Conservation (phyloP, 2,888 invertebrate species). For the Drosophila multiciliata region DNA sequence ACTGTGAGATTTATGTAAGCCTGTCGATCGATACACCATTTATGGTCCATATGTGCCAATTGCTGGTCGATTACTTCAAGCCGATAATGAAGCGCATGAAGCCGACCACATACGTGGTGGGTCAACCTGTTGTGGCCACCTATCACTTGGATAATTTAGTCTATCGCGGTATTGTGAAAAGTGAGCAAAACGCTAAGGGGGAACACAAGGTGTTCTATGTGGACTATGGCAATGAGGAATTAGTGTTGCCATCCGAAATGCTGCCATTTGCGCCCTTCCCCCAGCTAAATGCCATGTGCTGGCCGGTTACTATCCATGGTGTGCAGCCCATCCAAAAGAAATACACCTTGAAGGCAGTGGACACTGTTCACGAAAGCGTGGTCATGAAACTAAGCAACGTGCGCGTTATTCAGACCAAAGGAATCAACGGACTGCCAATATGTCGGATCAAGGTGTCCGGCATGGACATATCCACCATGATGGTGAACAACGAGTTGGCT, state of each 20-base stretch:
- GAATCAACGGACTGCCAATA: constrained; percentile 18
- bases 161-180: constrained; percentile 87
- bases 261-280: constrained; percentile 88
- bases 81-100: constrained; percentile 2
- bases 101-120: constrained; percentile 72
- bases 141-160: constrained; percentile 88
- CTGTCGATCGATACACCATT: constrained; percentile 78
- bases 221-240: constrained; percentile 93
- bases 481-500: constrained; percentile 62
- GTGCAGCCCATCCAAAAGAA: constrained; percentile 84
- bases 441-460: constrained; percentile 73
- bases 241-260: constrained; percentile 86
- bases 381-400: constrained; percentile 87
- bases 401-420: constrained; percentile 63
- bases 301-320: constrained; percentile 87
- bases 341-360: constrained; percentile 87
- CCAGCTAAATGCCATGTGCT: constrained; percentile 89
- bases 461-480: constrained; percentile 69
- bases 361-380: constrained; percentile 87
- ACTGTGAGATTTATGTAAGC: constrained; percentile 85
- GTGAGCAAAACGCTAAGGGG: constrained; percentile 42
- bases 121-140: constrained; percentile 89
- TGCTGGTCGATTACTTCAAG: constrained; percentile 85
- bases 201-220: constrained; percentile 88
- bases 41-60: constrained; percentile 86